Base-by-base conservation (phyloP, 2,113 vertebrate species). In the Oncorhynchus kisutch region DNA sequence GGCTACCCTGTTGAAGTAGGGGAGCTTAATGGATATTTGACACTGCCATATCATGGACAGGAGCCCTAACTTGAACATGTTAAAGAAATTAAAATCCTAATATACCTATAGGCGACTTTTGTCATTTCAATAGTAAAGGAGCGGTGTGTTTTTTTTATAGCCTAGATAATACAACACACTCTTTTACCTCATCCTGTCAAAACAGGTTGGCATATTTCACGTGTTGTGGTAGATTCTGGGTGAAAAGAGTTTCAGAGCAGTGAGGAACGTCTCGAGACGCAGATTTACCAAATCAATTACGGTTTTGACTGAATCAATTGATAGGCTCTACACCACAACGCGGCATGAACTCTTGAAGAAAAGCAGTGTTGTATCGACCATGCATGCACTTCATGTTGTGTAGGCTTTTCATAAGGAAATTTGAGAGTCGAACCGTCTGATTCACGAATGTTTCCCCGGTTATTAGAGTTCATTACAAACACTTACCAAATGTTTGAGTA, bases 401-500 rank as follows among this genome's bases (percentile, higher is more conserved):
- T 45, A 11, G 39, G 39, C 13, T 22, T 22, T 22, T 62, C 8
- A 22, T 45, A 45, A 45, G 39, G 9, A 45, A 11, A 45, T 3
- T 45, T 9, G 39, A 8, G 34, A 11, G 9, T 9, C 8, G 16
- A 22, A 62, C 59, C 5, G n/a, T 62, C 20, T 3, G 3, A 62
- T 62, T 22, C 6, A 62, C 7, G n/a, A n/a, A 62, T 62, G 18
- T 22, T 62, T n/a, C 18, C n/a, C n/a, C n/a, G 20, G 20, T 62
- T 16, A 22, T 62, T n/a, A 24, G n/a, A 8, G 59, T 62, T 62
- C 5, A 57, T 57, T 20, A 16, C 11, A 6, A 62, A 20, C 16
- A 78, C 77, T 78, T 62, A 78, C 77, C 71, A 59, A 68, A 62
- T 73, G 25, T 16, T 27, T 49, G 16, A 64, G 48, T 16, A n/a